Evolutionary conservation across 2,113 vertebrate species (phyloP), one percentile per base, ranked within the genome.

Genomic region (Progne subis): DNA sequence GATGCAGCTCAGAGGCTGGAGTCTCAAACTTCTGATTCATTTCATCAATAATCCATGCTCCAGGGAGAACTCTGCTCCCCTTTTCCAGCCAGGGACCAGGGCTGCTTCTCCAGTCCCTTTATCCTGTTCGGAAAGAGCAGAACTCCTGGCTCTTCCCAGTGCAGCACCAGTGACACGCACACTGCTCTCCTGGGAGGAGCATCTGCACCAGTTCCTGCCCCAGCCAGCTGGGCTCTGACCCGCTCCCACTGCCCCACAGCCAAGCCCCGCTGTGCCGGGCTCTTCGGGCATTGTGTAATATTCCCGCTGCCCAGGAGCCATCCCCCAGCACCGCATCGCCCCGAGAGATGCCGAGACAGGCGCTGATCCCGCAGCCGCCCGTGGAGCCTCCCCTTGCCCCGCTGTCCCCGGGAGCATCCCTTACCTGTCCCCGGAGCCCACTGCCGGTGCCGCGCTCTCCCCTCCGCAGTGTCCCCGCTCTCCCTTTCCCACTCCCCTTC

Each of bases 391-490:
- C 7, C 70, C 53, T 25, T 9, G 53, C 24, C 68, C 80, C 26
- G 1, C 37, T 16, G 39, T 20, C 57, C 67, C 46, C 7, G 0
- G 26, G 37, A 37, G 31, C 56, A 9, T 63, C 88, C 75, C 96
- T 95, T 95, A 96, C 96, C 95, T 97, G 60, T 29, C 63, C 69
- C 68, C 9, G 88, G 69, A 68, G 63, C 81, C 75, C 88, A 19
- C 57, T 85, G 44, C 13, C 10, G 29, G 6, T 15, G 89, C 79
- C 55, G 89, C 32, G 28, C 56, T 68, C 24, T 52, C 14, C 86
- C 63, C 83, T 53, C 56, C 37, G 93, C 96, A 97, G 80, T 90
- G 92, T 82, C 76, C 91, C 65, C 20, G 63, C 86, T 92, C 90
- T 86, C 81, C 77, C 60, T 56, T 71, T 39, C 94, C 80, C 88